Percentiles rank a stretch among this genome's conserved stretches.
Evolutionary conservation across 2,113 vertebrate genomes (phyloP).

Genomic region (Gambusia holbrooki): DNA sequence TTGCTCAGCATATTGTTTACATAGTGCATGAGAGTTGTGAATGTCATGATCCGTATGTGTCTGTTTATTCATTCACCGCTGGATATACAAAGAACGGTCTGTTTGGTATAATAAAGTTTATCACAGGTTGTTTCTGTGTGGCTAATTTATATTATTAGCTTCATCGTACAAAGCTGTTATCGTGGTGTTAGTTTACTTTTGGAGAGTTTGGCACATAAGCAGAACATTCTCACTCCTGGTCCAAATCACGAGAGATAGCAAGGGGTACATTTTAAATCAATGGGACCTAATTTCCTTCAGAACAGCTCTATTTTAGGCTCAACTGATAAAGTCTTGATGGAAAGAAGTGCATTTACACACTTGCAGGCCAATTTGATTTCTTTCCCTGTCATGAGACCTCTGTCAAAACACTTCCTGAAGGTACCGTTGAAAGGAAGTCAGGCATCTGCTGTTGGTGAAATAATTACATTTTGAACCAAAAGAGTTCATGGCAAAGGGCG

Average conservation of each 20-base stretch:
- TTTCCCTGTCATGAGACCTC: constrained; percentile 58
- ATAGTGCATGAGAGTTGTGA: not conserved
- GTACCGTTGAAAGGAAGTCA: constrained; percentile 77
- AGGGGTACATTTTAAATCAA: constrained; percentile 28
- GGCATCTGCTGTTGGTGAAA: constrained; percentile 70
- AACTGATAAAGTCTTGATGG: constrained; percentile 29
- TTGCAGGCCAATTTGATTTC: constrained; percentile 48
- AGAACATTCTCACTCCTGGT: constrained; percentile 22
- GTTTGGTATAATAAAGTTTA: not conserved
- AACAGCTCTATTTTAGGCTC: constrained; percentile 37
- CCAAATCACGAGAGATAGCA: constrained; percentile 30
- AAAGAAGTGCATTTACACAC: constrained; percentile 60
- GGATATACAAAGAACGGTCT: not conserved
- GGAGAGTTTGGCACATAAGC: constrained; percentile 25
- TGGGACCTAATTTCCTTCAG: constrained; percentile 56
- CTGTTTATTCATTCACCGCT: not conserved
- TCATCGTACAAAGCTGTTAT: constrained; percentile 11
- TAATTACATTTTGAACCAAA: constrained; percentile 67
- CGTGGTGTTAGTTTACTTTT: not conserved
- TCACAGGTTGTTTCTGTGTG: not conserved
- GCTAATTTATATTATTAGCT: constrained; percentile 25
- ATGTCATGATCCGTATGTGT: not conserved
- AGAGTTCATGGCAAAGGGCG: constrained; percentile 66
- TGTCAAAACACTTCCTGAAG: constrained; percentile 73
- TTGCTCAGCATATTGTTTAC: not conserved